Evolutionary conservation across 2,113 vertebrate genomes (phyloP).

Genomic region (Atractosteus spatula): DNA sequence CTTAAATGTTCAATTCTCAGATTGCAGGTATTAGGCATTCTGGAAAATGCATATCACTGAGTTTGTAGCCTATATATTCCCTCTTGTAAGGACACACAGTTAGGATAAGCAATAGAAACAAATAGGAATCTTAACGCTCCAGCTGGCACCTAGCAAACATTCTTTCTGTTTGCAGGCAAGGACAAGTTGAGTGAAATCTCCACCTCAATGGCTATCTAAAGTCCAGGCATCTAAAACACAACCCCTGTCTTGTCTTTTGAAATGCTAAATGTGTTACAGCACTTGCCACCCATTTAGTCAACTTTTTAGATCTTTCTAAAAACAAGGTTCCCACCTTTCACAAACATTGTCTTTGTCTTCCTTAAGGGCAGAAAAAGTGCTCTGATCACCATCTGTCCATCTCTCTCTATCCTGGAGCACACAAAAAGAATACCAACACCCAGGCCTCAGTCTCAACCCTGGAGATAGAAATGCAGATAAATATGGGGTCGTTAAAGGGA

Average conservation of each 20-base stretch:
- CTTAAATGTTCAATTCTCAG: no score
- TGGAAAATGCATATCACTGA: no score
- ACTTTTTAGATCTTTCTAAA: not conserved
- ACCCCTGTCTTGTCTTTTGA: not conserved
- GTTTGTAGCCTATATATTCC: no score
- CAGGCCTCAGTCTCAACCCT: not conserved
- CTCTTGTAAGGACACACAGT: not conserved
- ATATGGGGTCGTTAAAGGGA: not conserved
- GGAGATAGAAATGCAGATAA: not conserved
- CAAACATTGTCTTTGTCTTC: not conserved
- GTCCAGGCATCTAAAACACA: no score
- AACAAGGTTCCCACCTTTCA: not conserved
- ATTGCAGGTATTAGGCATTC: no score
- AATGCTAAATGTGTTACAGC: not conserved
- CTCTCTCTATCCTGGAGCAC: not conserved
- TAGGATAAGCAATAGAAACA: slow-evolving; percentile 21
- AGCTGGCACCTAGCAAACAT: slow-evolving; percentile 13
- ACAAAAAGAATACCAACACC: not conserved
- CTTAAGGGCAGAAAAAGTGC: not conserved
- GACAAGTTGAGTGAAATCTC: not conserved
- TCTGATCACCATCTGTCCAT: not conserved
- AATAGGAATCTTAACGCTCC: slow-evolving; percentile 19
- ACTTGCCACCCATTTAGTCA: not conserved
- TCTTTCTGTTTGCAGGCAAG: slow-evolving; percentile 22
- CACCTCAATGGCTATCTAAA: no score